A percentile compares a stretch with the other conserved stretches of the same genome.
These are phyloP conservation scores for Euschistus heros DNA, from an alignment of 1,140 invertebrate species.

Conservation along the genomic window DNA sequence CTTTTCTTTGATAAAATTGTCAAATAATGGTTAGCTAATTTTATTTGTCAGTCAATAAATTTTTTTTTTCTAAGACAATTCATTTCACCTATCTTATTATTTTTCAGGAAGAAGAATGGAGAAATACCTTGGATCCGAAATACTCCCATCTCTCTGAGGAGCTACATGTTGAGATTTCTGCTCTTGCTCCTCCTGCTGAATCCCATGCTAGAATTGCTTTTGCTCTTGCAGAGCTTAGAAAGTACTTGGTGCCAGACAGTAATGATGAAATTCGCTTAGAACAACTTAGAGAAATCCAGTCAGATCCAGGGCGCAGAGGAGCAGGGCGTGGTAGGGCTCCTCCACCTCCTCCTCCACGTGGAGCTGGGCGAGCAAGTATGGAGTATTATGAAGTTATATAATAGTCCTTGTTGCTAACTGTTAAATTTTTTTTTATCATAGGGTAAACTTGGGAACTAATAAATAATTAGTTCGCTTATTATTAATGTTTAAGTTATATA, in stretches of 20 bases:
- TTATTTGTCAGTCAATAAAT: too few species aligned
- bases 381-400: neutral
- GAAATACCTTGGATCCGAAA: constrained; percentile 78
- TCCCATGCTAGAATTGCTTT: constrained; percentile 84
- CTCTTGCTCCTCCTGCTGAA: constrained; percentile 78
- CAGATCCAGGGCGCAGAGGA: constrained; percentile 21
- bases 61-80: too few species aligned
- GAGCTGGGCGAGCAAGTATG: constrained; percentile 2
- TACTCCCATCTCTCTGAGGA: constrained; percentile 87
- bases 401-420: neutral
- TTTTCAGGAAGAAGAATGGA: constrained; percentile 72
- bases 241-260: constrained; percentile 49
- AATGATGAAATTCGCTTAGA: constrained; percentile 72
- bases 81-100: neutral
- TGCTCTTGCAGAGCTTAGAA: constrained; percentile 62
- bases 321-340: constrained; percentile 28
- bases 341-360: constrained; percentile 12
- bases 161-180: constrained; percentile 85
- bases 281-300: constrained; percentile 55
- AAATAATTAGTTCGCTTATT: neutral
- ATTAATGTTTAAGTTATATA: neutral
- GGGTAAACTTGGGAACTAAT: too few species aligned
- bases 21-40: too few species aligned
- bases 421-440: neutral
- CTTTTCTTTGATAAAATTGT: too few species aligned